Evolutionary conservation across 1,140 invertebrate species (phyloP), one percentile per base, ranked within the genome.

Genomic region (Cardiocondyla obscurior): DNA sequence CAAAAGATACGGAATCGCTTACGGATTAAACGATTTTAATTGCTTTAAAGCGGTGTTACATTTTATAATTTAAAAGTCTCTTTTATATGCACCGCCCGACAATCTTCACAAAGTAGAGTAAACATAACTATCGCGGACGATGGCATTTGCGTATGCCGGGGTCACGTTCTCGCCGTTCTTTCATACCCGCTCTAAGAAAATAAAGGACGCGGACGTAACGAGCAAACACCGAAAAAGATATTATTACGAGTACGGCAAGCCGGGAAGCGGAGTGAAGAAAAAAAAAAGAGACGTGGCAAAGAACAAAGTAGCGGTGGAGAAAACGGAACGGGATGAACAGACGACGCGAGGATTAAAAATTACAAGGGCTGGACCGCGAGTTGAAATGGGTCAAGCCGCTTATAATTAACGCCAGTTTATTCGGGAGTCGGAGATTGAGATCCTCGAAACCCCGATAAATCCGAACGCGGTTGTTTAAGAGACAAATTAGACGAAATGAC

Each of bases 351-450:
- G 67, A 53, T 46, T 72, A 65, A 53, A 62, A 53, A 77, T 57
- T 72, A 58, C 53, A 55, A 46, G 25, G 2, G 55, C 57, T 14
- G 25, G 2, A 60, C 22, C 33, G 44, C 25, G 36, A 65, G 70
- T 46, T 22, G 57, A 77, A 67, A 51, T n/a, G 53, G 73, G 46
- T 79, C 58, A 7, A 55, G 22, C 25, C 49, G 65, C 28, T 86
- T 73, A 86, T 81, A 86, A 86, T 86, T 70, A 87, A 87, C 58
- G 67, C 64, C 74, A 64, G 81, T 81, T 86, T 83, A 79, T 83
- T 69, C 85, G 42, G 28, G 42, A 14, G 22, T 25, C 39, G 30
- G 42, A 16, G 53, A n/a, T 51, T 55, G 7, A 42, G 19, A 33
- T 51, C 7, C 1, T 8, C 7, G 60, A 57, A 74, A 87, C 67